Conservation (phyloP, 2,888 invertebrate species). For the Meandrusa payeni region DNA sequence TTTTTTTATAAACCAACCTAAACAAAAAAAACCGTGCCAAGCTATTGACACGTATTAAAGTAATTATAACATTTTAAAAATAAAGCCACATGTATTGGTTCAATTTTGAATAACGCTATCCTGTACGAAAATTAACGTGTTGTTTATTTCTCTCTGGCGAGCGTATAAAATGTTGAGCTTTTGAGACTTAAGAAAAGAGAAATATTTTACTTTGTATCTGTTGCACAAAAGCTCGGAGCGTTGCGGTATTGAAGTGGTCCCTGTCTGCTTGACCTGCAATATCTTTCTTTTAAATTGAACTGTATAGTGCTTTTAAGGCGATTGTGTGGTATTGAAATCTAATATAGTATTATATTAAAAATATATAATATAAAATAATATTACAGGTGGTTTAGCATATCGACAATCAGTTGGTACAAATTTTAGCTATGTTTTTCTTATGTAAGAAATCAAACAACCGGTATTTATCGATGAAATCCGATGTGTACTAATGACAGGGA, state of each 20-base stretch:
- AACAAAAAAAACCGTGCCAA: background rate
- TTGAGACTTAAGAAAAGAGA: background rate
- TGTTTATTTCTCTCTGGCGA: conserved; percentile 3
- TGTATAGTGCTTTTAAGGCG: too few relatives aligned
- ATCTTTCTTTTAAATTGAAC: background rate
- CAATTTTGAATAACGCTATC: background rate
- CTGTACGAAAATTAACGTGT: background rate
- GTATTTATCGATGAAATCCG: too few relatives aligned
- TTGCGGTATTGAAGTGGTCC: background rate
- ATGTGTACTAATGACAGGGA: too few relatives aligned
- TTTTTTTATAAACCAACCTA: background rate
- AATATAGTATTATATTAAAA: too few relatives aligned
- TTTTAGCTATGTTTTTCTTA: too few relatives aligned
- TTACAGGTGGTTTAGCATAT: too few relatives aligned
- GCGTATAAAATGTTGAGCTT: background rate
- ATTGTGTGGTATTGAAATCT: too few relatives aligned
- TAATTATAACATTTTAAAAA: background rate
- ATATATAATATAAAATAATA: too few relatives aligned
- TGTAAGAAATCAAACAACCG: too few relatives aligned
- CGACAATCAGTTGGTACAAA: too few relatives aligned
- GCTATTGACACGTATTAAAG: background rate
- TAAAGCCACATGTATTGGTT: background rate
- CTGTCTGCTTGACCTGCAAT: background rate
- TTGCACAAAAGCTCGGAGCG: background rate
- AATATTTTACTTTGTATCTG: background rate